These are phyloP conservation scores for Neuroscelio doddi DNA, from an alignment of 2,888 invertebrate species.

Conservation along the genomic window DNA sequence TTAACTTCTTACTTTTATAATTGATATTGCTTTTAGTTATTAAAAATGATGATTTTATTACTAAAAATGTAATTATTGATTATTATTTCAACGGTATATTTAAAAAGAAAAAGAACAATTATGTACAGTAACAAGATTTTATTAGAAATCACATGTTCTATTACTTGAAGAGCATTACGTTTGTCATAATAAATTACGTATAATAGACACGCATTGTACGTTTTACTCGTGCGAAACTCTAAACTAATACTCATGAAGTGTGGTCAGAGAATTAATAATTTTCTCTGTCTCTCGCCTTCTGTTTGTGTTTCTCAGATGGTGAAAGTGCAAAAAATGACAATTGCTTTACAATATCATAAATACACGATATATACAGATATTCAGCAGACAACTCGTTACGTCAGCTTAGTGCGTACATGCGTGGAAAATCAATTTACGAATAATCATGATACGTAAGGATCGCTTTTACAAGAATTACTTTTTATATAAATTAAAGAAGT, in stretches of 20 bases:
- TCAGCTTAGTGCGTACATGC: constrained; percentile 34
- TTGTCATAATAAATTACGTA: not conserved
- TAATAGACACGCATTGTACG: not conserved
- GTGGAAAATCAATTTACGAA: constrained; percentile 27
- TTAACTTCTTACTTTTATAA: too few species aligned
- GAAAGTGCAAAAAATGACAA: constrained; percentile 56
- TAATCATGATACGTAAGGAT: constrained; percentile 25
- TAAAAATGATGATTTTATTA: too few species aligned
- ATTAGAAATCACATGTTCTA: not conserved
- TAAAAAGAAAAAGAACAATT: not conserved
- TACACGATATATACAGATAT: constrained; percentile 14
- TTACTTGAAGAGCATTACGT: not conserved
- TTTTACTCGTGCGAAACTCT: not conserved
- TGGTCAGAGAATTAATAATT: not conserved
- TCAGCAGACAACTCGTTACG: constrained; percentile 45
- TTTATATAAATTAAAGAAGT: not conserved
- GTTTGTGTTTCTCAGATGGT: constrained; percentile 17
- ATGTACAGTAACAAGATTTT: not conserved
- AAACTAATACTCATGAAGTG: not conserved
- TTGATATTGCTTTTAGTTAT: too few species aligned
- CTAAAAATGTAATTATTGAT: too few species aligned
- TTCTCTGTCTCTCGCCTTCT: not conserved
- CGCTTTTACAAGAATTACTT: constrained; percentile 22
- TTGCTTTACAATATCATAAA: constrained; percentile 41
- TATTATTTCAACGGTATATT: not conserved